phyloP scores from a whole-genome alignment of 2,113 vertebrate genomes.

The Casuarius casuarius region DNA sequence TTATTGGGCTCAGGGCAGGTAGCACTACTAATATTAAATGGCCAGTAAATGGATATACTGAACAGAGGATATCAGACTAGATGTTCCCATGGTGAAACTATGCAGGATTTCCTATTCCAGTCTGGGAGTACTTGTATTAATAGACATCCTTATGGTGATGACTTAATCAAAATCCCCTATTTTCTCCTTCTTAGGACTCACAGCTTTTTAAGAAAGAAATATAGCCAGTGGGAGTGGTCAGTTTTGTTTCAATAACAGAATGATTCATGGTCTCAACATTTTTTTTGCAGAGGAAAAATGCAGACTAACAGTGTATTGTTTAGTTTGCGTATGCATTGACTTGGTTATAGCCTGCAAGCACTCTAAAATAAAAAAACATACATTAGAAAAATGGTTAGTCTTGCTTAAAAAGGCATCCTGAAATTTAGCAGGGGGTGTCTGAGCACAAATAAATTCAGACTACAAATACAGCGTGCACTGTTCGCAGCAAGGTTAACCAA shows the following conservation, averaged over 20 bases:
- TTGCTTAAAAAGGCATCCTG: neutral
- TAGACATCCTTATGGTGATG: neutral
- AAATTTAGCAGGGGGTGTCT: neutral
- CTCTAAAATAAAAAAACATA: neutral
- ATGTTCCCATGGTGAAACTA: neutral
- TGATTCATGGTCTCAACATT: neutral
- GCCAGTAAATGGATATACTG: neutral
- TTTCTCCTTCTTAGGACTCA: neutral
- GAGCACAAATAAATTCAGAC: neutral
- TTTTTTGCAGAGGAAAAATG: neutral
- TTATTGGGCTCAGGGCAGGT: neutral
- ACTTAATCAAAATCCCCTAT: neutral
- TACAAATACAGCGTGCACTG: neutral
- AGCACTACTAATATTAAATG: neutral
- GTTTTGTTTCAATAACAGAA: neutral
- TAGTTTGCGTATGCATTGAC: neutral
- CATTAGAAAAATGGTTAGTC: rapidly evolving
- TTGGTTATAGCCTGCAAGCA: neutral
- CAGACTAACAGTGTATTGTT: neutral
- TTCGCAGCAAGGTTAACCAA: neutral
- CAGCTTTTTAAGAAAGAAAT: neutral
- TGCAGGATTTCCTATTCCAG: neutral
- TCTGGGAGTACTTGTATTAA: neutral
- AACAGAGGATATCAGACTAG: neutral
- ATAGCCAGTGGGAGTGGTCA: neutral